These are phyloP conservation scores for Salarias fasciatus DNA, from an alignment of 2,797 vertebrate species.

Conservation along the genomic window DNA sequence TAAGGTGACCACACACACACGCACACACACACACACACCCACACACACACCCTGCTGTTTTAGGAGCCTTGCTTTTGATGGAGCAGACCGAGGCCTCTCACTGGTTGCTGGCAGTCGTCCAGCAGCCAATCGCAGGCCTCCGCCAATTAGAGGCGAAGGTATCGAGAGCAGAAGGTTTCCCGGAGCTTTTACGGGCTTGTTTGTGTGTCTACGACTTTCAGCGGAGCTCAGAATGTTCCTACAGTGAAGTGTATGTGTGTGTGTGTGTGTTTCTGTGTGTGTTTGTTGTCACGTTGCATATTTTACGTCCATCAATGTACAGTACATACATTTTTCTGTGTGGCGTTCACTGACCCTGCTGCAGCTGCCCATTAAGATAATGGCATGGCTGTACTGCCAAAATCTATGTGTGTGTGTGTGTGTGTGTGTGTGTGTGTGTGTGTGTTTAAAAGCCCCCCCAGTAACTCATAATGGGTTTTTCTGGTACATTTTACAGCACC, in stretches of 20 bases:
- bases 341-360: too few species aligned
- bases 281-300: too few species aligned
- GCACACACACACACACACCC: slow-evolving; percentile 40
- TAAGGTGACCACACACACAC: slow-evolving; percentile 57
- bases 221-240: too few species aligned
- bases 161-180: slow-evolving; percentile 18
- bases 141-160: slow-evolving; percentile 60
- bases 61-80: slow-evolving; percentile 52
- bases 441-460: too few species aligned
- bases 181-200: slow-evolving; percentile 37
- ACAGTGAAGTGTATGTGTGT: slow-evolving; percentile 6
- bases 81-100: slow-evolving; percentile 63
- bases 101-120: slow-evolving; percentile 72
- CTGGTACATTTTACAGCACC: too few species aligned
- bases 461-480: too few species aligned
- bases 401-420: too few species aligned
- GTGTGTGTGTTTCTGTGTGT: slow-evolving; percentile 18
- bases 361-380: too few species aligned
- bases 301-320: too few species aligned
- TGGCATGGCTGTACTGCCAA: too few species aligned
- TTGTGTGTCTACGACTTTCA: neutral
- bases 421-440: too few species aligned
- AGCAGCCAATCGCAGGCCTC: slow-evolving; percentile 69
- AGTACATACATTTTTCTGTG: too few species aligned
- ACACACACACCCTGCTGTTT: slow-evolving; percentile 58